Evolutionary conservation across 1,140 invertebrate genomes (phyloP), one percentile per base, ranked within the genome.

Genomic region (roundworm (Caenorhabditis elegans)): DNA sequence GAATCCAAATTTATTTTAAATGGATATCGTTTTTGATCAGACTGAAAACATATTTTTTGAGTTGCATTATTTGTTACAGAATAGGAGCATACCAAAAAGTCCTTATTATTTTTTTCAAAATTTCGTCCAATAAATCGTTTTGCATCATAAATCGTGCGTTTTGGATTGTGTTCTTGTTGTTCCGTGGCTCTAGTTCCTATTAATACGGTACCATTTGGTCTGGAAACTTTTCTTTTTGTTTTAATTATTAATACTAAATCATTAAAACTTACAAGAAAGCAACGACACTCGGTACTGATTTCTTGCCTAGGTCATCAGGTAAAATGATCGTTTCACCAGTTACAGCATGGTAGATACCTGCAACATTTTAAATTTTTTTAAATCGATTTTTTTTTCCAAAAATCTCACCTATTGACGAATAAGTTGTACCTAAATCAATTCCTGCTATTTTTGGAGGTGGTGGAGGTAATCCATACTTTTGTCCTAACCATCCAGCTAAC

Each of bases 41-140:
- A 76, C 87, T 89, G 76, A 75, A 89, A 88, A 0, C 5, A 48
- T 78, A 6, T 51, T 78, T n/a, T 49, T n/a, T n/a, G n/a, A n/a
- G n/a, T n/a, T n/a, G n/a, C n/a, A n/a, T n/a, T n/a, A 24, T 2
- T 46, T 70, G 6, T 26, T 19, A 55, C 2, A 55, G 11, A 47
- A 22, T 11, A 17, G 31, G 13, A 48, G 80, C 75, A 84, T 60
- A 90, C 90, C 55, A 88, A 81, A 55, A 89, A 86, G 26, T 88
- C 22, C 11, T 91, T 60, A 76, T 92, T 90, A 80, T 90, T 83
- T 6, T 80, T 65, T 15, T 86, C 86, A 79, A 91, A 91, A 6
- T 70, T 85, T 82, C 91, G 91, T 1, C 91, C 91, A 77, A 92
- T 92, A 82, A 92, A 92, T 65, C 91, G 83, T 86, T 92, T 92